A percentile compares a stretch with the other conserved stretches of the same genome.
phyloP scores from a whole-genome alignment of 2,797 vertebrate genomes.

The Bradypodion ventrale region DNA sequence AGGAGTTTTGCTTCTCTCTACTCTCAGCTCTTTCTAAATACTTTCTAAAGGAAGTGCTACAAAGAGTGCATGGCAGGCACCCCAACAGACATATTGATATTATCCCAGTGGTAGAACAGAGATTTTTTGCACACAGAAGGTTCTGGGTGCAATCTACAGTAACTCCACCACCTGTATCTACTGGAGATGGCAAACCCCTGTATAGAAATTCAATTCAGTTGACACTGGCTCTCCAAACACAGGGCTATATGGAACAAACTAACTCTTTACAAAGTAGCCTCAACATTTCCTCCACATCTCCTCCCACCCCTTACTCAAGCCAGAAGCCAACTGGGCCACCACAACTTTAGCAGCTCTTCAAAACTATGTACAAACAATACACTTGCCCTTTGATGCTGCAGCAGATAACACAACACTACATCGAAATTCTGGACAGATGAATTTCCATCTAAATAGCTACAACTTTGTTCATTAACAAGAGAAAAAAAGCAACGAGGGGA shows the following conservation, averaged over 20 bases:
- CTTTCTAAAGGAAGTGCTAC: no score
- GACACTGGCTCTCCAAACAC: no score
- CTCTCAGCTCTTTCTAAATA: no score
- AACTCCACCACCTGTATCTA: neutral
- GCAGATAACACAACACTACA: neutral
- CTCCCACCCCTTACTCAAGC: no score
- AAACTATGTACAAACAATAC: neutral
- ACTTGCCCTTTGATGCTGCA: neutral
- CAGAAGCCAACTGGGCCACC: neutral
- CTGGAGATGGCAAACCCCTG: no score
- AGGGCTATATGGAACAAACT: neutral
- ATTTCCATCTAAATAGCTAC: neutral
- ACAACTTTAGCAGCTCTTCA: neutral
- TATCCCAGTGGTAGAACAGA: neutral
- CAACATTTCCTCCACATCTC: neutral
- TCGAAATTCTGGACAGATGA: neutral
- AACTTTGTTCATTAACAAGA: conserved; percentile 28
- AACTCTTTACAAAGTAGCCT: neutral
- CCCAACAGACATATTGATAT: no score
- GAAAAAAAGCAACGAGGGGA: conserved; percentile 49
- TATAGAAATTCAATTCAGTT: neutral
- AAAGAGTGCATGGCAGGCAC: no score
- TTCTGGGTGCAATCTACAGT: neutral
- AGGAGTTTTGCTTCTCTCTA: no score
- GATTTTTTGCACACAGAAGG: neutral